Evolutionary conservation across 2,888 invertebrate species (phyloP), one percentile per base, ranked within the genome.

Genomic region (Spicauda simplicius): DNA sequence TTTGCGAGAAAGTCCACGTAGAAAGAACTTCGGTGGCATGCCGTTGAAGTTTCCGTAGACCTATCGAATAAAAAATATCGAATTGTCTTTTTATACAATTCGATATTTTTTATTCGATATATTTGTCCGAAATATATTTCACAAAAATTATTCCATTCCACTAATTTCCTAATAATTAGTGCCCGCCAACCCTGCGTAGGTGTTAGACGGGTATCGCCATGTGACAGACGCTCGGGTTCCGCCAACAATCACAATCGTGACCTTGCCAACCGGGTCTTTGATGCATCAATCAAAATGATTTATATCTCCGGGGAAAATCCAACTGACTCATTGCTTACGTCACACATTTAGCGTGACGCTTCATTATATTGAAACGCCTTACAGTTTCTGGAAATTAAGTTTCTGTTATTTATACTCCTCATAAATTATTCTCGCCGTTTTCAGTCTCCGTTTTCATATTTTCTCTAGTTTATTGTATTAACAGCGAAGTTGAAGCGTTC

Each of bases 241-340:
- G 60, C 66, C 56, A 60, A 67, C 66, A 60, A 67, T 67, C 66
- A 67, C 66, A 61, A 67, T 72, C 70, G 64, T 75, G 76, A 77
- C 76, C 82, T 76, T 78, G 78, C 66, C 70, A 54, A 59, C 72
- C 74, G 64, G 66, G 70, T 74, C 73, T 78, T 81, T 75, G 73
- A 75, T 61, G 69, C 72, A 80, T 82, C 83, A 79, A 76, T 83
- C 84, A 77, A 75, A 69, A 75, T 80, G 83, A 83, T 82, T 80
- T 80, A 83, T 83, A 66, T 73, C 71, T 65, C 59, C 30, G 2
- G 41, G 45, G 53, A 59, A 62, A 65, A 58, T 65, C 59, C 54
- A 25, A 59, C 65, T 20, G 58, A 65, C 30, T 59, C 65, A 65
- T 54, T 65, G 64, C 58, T 37, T 57, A 57, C 64, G 64, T 58